Percentiles rank a stretch among this genome's conserved stretches.
Conservation (phyloP, 2,888 invertebrate species). For the Epistrophe eligans region DNA sequence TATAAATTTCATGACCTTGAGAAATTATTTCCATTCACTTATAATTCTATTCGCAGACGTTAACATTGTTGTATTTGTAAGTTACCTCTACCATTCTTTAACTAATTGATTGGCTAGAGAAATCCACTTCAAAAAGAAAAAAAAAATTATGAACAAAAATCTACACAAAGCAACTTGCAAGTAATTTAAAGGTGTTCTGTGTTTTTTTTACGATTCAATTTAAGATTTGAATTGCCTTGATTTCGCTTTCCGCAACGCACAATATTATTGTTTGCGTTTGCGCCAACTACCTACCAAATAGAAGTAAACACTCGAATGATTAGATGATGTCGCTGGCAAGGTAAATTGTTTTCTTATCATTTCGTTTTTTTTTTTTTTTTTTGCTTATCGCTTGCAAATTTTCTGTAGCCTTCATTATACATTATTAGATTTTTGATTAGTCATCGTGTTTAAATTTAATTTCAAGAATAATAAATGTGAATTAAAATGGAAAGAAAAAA, state of each 20-base stretch:
- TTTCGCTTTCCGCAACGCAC: constrained; percentile 39
- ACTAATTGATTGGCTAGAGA: constrained; percentile 2
- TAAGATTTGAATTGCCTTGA: constrained; percentile 16
- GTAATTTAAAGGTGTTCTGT: constrained; percentile 14
- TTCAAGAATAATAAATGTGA: not conserved
- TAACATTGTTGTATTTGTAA: constrained; percentile 3
- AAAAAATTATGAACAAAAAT: not conserved
- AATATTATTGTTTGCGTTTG: constrained; percentile 1
- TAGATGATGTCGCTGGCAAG: constrained; percentile 5
- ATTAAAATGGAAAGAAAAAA: not conserved
- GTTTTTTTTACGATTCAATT: constrained; percentile 4
- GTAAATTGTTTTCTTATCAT: constrained; percentile 21
- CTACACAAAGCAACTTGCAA: constrained; percentile 5
- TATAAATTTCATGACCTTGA: constrained; percentile 20
- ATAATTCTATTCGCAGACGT: constrained; percentile 18
- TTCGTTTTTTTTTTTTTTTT: not conserved
- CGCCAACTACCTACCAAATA: not conserved
- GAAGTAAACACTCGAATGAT: constrained; percentile 11
- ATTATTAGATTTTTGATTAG: constrained; percentile 6
- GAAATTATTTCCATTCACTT: constrained; percentile 23
- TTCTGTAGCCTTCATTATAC: not conserved
- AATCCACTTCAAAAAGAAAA: constrained; percentile 1
- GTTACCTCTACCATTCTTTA: constrained; percentile 11
- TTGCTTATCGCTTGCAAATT: constrained; percentile 18
- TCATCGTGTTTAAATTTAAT: constrained; percentile 13